Conservation (phyloP, 2,888 invertebrate species). For the Panorpa germanica region DNA sequence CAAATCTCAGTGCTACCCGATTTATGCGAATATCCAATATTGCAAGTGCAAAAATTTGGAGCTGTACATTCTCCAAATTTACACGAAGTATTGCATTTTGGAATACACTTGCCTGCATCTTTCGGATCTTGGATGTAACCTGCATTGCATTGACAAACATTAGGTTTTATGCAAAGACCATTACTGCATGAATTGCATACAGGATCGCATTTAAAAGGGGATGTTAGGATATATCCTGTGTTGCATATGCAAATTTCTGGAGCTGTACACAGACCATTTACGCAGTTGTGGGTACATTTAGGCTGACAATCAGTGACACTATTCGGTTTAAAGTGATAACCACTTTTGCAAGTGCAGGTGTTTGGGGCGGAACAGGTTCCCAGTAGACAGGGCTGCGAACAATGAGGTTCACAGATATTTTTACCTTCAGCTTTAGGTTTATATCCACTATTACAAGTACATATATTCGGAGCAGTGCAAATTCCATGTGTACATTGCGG, state of each 20-base stretch:
- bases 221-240: constrained; percentile 13
- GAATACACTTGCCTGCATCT: constrained; percentile 10
- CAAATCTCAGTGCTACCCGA: constrained; percentile 28
- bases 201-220: constrained; percentile 13
- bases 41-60: constrained; percentile 20
- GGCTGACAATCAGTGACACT: constrained; percentile 28
- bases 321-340: constrained; percentile 24
- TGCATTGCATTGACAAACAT: constrained; percentile 26
- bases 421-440: constrained; percentile 15
- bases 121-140: constrained; percentile 19
- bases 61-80: constrained; percentile 21
- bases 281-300: constrained; percentile 19
- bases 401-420: constrained; percentile 17
- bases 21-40: constrained; percentile 18
- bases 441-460: constrained; percentile 4
- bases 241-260: constrained; percentile 17
- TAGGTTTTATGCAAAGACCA: constrained; percentile 26
- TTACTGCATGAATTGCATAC: constrained; percentile 21
- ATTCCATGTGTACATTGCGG: constrained; percentile 15
- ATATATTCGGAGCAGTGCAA: constrained; percentile 16
- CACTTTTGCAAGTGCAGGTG: constrained; percentile 34
- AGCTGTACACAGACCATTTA: constrained; percentile 21
- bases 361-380: constrained; percentile 33
- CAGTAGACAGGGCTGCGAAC: constrained; percentile 32
- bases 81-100: too few species aligned